Base-by-base conservation (phyloP, 1,140 invertebrate genomes). In the Hesperophylax magnus region DNA sequence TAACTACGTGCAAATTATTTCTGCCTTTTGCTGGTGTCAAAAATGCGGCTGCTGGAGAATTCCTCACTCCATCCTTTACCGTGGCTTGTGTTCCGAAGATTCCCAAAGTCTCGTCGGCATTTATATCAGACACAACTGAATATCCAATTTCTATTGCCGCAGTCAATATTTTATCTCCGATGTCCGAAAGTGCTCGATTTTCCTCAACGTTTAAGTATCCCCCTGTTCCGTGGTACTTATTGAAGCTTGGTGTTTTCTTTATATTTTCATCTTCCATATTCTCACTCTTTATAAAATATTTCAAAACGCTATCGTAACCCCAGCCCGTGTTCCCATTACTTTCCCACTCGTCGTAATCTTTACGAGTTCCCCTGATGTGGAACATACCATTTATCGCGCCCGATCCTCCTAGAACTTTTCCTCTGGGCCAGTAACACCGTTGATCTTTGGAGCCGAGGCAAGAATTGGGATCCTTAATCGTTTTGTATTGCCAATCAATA, bases 131-230 rank as follows among this genome's bases (percentile, higher is more conserved):
- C 8, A 88, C 87, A 58, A 87, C 86, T 67, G 92, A 90, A 80
- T 96, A 93, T 2, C 95, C 95, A 69, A 96, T 85, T 86, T 96
- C 93, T 61, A 86, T 87, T 9, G 93, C 93, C 0, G 93, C 95
- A 2, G 85, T 95, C 91, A 9, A 67, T 65, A 47, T 11, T 24
- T 22, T 31, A 11, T 78, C 39, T n/a, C 47, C 34, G 9, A 18
- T 53, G 2, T 20, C 18, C 8, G 94, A 0, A 92, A 91, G 31
- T 27, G 20, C 18, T 39, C 75, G 53, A 31, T 75, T 75, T 11
- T 7, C n/a, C 22, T 52, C 93, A 0, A 96, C 94, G 0, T 94
- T 95, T 9, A 96, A 85, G 82, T 95, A 94, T 0, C 96, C 96
- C 0, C 93, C 93, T 47, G 14, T 8, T 47, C 39, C 39, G 11